Evolutionary conservation across 2,113 vertebrate genomes (phyloP).

Genomic region (Silurus glanis): DNA sequence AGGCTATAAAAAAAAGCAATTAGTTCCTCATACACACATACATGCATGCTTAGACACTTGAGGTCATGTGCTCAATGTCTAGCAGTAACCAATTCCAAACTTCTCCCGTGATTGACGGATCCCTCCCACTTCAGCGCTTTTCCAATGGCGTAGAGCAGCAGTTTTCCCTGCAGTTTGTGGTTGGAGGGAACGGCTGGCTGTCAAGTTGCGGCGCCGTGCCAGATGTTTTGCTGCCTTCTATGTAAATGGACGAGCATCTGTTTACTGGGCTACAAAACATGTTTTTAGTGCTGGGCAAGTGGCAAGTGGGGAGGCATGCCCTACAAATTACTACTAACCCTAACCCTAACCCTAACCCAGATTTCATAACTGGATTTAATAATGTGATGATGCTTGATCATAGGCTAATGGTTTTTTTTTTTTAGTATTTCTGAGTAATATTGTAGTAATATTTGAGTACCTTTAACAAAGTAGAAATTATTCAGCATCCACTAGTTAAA

Average conservation of each 20-base stretch:
- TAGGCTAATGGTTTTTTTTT: constrained; percentile 4
- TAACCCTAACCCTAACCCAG: too few relatives aligned
- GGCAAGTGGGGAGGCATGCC: constrained; percentile 28
- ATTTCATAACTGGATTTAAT: constrained; percentile 28
- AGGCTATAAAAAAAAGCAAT: neutral
- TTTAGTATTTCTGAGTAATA: neutral
- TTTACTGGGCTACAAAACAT: constrained; percentile 79
- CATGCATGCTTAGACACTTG: neutral
- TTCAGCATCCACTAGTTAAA: neutral
- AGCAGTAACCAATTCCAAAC: constrained; percentile 37
- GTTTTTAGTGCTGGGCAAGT: constrained; percentile 74
- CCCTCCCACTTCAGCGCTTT: constrained; percentile 55
- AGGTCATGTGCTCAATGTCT: constrained; percentile 10
- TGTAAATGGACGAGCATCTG: constrained; percentile 79
- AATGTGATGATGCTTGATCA: constrained; percentile 3
- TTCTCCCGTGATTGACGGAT: constrained; percentile 7
- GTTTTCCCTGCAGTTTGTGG: constrained; percentile 65
- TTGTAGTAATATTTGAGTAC: neutral
- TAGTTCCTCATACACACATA: neutral
- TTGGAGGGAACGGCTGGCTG: constrained; percentile 78
- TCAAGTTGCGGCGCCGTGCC: constrained; percentile 72
- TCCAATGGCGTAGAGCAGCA: constrained; percentile 66
- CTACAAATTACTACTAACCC: too few relatives aligned
- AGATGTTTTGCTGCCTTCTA: constrained; percentile 80
- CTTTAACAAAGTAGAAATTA: constrained; percentile 10